A percentile compares a stretch with the other conserved stretches of the same genome.
These are phyloP conservation scores for Xylophagus ater DNA, from an alignment of 2,888 invertebrate genomes.

Conservation along the genomic window DNA sequence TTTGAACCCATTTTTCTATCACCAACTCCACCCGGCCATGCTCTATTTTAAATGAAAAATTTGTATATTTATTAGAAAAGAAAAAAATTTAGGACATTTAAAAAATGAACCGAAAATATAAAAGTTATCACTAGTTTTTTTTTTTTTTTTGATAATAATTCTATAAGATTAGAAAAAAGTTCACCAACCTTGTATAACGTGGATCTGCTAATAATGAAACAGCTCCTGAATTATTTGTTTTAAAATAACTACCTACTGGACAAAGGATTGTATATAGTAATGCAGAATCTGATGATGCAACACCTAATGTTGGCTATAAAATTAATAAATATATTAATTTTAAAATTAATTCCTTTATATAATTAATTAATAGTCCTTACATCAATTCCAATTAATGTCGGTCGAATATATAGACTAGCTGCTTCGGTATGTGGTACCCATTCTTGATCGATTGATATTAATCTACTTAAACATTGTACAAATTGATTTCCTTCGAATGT, in stretches of 20 bases:
- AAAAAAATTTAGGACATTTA: too few relatives aligned
- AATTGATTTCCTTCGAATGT: constrained; percentile 80
- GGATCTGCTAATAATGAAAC: constrained; percentile 90
- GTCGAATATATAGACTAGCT: constrained; percentile 89
- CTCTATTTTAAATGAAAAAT: constrained; percentile 37
- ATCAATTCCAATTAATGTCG: constrained; percentile 93
- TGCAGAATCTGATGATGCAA: constrained; percentile 76
- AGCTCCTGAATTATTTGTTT: constrained; percentile 50
- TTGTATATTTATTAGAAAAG: too few relatives aligned
- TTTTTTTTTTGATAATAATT: not conserved
- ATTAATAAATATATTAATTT: constrained; percentile 13
- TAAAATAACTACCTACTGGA: constrained; percentile 90
- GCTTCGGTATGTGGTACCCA: constrained; percentile 92
- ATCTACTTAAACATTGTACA: constrained; percentile 68
- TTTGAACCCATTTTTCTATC: constrained; percentile 92
- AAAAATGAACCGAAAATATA: not conserved
- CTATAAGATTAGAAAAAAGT: not conserved
- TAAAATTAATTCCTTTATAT: constrained; percentile 7
- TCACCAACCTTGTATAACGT: constrained; percentile 47
- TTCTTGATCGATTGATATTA: constrained; percentile 87
- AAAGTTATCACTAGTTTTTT: too few relatives aligned
- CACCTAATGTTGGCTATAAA: constrained; percentile 80
- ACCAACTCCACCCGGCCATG: constrained; percentile 92
- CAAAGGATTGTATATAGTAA: constrained; percentile 83
- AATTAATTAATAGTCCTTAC: constrained; percentile 46